These are phyloP conservation scores for Sebastes iracundus DNA, from an alignment of 2,797 vertebrate genomes.

Conservation along the genomic window DNA sequence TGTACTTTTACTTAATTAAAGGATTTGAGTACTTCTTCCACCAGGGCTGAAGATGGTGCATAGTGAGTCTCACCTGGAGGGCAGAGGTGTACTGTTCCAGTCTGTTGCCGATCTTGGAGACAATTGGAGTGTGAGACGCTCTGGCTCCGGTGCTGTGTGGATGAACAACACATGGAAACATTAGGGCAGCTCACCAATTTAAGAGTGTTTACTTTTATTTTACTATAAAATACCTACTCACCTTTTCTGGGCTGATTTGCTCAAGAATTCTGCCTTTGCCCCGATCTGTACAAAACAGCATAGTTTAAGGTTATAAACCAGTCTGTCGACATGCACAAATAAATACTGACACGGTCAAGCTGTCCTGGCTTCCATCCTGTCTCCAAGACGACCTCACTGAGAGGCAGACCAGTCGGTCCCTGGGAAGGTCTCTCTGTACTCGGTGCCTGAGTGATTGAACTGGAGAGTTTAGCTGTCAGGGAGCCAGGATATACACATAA, in stretches of 20 bases:
- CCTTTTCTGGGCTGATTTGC: conserved; percentile 95
- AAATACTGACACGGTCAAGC: not conserved
- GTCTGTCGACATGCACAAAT: not conserved
- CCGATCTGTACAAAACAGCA: conserved; percentile 85
- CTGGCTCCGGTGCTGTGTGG: conserved; percentile 78
- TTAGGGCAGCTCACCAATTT: not conserved
- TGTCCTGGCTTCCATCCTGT: conserved; percentile 12
- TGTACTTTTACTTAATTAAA: not conserved
- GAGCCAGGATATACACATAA: conserved; percentile 28
- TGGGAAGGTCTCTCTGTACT: conserved; percentile 31
- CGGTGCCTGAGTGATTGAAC: conserved; percentile 21
- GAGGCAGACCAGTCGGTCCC: not conserved
- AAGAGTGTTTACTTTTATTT: not conserved
- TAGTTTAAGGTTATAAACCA: not conserved
- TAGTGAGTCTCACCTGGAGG: conserved; percentile 86
- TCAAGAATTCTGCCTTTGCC: conserved; percentile 94
- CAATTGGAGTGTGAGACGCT: conserved; percentile 86
- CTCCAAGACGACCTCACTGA: conserved; percentile 6
- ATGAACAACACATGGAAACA: not conserved
- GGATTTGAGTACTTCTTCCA: not conserved
- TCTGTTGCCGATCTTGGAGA: conserved; percentile 95
- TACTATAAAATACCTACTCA: conserved; percentile 60
- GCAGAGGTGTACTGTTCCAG: conserved; percentile 94
- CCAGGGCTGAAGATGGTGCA: not conserved
- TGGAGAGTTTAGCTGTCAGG: conserved; percentile 24